Evolutionary conservation across 2,113 vertebrate species (phyloP).

Genomic region (Silurus meridionalis): DNA sequence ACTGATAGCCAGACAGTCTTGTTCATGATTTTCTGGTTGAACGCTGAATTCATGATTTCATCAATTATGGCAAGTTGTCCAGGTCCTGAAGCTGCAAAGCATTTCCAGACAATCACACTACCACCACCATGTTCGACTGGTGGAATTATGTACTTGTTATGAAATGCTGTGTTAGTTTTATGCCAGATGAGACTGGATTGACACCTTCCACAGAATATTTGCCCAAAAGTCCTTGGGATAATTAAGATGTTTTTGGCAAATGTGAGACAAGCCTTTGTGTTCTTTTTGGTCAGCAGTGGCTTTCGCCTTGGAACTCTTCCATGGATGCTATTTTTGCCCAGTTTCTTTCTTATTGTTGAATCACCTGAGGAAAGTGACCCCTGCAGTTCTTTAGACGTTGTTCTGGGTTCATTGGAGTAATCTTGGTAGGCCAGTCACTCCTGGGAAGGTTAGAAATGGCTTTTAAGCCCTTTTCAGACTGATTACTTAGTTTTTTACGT

Average conservation of each 20-base stretch:
- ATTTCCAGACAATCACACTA: not conserved
- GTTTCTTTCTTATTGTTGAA: slow-evolving; percentile 11
- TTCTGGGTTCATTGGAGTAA: not conserved
- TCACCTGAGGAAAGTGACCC: not conserved
- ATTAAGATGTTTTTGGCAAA: not conserved
- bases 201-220: not conserved
- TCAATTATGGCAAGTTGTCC: not conserved
- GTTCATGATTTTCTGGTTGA: not conserved
- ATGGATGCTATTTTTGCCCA: not conserved
- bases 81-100: not conserved
- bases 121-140: not conserved
- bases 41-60: not conserved
- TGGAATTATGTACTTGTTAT: not conserved
- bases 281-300: not conserved
- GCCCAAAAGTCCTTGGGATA: not conserved
- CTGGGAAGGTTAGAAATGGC: no score
- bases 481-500: no score
- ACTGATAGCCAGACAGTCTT: not conserved
- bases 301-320: not conserved
- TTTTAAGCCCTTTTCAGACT: no score
- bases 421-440: no score
- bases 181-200: not conserved
- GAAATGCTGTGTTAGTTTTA: not conserved
- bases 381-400: not conserved
- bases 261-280: not conserved